These are phyloP conservation scores for Zygothrica quintamaculata DNA, from an alignment of 2,888 invertebrate genomes.

Conservation along the genomic window DNA sequence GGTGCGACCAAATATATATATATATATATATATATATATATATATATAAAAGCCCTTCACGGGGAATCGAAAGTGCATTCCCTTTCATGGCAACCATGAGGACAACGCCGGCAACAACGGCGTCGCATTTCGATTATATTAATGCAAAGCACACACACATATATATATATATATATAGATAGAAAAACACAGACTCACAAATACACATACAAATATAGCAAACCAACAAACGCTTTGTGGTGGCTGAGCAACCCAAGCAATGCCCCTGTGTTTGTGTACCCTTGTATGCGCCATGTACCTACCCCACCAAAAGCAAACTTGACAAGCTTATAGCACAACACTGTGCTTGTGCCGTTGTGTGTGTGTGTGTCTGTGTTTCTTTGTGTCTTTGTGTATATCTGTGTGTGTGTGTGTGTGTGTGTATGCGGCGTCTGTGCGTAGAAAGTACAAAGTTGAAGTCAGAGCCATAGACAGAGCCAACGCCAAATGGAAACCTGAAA, in stretches of 20 bases:
- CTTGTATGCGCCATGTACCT: conserved; percentile 67
- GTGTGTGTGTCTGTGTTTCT: conserved; percentile 1
- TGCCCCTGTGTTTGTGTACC: conserved; percentile 23
- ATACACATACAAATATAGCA: conserved; percentile 10
- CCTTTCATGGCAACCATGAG: conserved; percentile 73
- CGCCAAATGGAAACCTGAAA: conserved; percentile 62
- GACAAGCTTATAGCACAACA: conserved; percentile 65
- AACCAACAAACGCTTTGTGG: conserved; percentile 52
- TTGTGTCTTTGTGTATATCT: conserved; percentile 44
- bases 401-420: conserved; percentile 19
- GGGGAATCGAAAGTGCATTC: conserved; percentile 80
- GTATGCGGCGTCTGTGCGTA: conserved; percentile 46
- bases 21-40: too few species aligned
- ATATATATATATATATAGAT: conserved; percentile 17
- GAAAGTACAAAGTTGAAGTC: conserved; percentile 18
- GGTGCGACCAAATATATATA: conserved; percentile 39
- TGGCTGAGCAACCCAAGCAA: conserved; percentile 46
- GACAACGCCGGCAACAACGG: conserved; percentile 45
- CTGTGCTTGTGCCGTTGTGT: conserved; percentile 16
- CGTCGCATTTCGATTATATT: conserved; percentile 78
- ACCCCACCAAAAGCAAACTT: conserved; percentile 83
- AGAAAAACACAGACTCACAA: conserved; percentile 4
- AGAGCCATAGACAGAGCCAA: conserved; percentile 34
- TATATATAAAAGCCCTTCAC: conserved; percentile 69
- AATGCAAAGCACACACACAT: conserved; percentile 72